phyloP scores from a whole-genome alignment of 2,888 invertebrate species.

The Meandrusa payeni region DNA sequence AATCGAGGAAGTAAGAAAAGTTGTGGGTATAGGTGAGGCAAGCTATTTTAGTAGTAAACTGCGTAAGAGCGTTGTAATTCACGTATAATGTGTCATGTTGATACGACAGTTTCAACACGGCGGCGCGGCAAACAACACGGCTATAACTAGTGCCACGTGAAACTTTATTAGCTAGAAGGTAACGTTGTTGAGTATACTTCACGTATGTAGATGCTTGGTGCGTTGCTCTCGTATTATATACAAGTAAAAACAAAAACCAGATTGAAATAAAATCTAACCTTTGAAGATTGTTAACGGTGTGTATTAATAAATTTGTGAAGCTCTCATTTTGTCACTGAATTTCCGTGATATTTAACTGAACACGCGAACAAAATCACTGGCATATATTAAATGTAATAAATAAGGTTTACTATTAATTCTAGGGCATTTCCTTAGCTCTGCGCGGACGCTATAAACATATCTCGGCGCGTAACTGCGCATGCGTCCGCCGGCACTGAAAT shows the following conservation, averaged over 20 bases:
- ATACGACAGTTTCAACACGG: constrained; percentile 14
- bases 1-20: constrained; percentile 18
- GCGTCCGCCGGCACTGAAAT: constrained; percentile 46
- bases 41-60: constrained; percentile 14
- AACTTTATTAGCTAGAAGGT: constrained; percentile 13
- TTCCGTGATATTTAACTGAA: too few relatives aligned
- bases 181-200: constrained; percentile 16
- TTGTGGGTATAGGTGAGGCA: constrained; percentile 10
- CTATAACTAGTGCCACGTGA: too few relatives aligned
- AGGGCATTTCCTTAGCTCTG: constrained; percentile 24
- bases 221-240: too few relatives aligned
- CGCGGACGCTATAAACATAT: constrained; percentile 25
- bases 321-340: too few relatives aligned
- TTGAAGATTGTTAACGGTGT: too few relatives aligned
- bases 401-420: constrained; percentile 22
- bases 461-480: constrained; percentile 26
- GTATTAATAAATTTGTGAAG: too few relatives aligned
- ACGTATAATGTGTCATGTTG: constrained; percentile 21
- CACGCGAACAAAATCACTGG: too few relatives aligned
- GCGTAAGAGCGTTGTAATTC: constrained; percentile 16
- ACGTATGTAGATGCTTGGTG: constrained; percentile 8
- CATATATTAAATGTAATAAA: constrained; percentile 14
- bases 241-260: too few relatives aligned
- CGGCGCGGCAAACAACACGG: constrained; percentile 12
- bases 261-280: too few relatives aligned